Conservation (phyloP, 2,888 invertebrate species). For the Spisula solida region DNA sequence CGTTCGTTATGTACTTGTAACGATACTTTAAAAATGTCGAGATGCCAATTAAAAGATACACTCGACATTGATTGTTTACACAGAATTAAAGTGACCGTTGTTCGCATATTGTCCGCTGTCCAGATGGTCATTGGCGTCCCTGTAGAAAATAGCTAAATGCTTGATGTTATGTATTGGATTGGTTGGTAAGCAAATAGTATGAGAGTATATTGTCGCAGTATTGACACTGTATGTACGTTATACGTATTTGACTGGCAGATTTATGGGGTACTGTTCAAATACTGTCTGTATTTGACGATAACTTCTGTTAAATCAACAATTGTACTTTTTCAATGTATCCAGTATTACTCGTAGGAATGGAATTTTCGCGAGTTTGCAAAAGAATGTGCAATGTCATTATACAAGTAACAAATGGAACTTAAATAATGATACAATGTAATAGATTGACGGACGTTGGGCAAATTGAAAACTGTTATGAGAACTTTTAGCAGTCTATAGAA, state of each 20-base stretch:
- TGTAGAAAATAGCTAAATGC: slow-evolving; percentile 17
- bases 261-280: slow-evolving; percentile 48
- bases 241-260: slow-evolving; percentile 60
- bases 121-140: slow-evolving; percentile 39
- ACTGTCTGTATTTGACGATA: slow-evolving; percentile 50
- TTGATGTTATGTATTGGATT: slow-evolving; percentile 46
- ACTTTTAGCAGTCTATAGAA: background rate
- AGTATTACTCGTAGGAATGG: slow-evolving; percentile 55
- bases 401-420: background rate
- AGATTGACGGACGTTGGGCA: background rate
- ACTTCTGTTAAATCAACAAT: slow-evolving; percentile 54
- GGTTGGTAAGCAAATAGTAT: slow-evolving; percentile 57
- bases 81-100: slow-evolving; percentile 47
- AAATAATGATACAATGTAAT: background rate
- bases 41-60: slow-evolving; percentile 63
- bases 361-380: slow-evolving; percentile 55
- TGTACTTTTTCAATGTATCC: slow-evolving; percentile 24
- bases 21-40: slow-evolving; percentile 29
- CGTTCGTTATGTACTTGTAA: slow-evolving; percentile 10
- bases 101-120: slow-evolving; percentile 19
- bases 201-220: slow-evolving; percentile 37
- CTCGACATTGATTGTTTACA: slow-evolving; percentile 48
- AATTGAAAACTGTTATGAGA: background rate
- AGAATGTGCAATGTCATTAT: slow-evolving; percentile 66
- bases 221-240: slow-evolving; percentile 55